Evolutionary conservation across 2,888 invertebrate genomes (phyloP), one percentile per base, ranked within the genome.

Genomic region (Eristalis arbustorum): DNA sequence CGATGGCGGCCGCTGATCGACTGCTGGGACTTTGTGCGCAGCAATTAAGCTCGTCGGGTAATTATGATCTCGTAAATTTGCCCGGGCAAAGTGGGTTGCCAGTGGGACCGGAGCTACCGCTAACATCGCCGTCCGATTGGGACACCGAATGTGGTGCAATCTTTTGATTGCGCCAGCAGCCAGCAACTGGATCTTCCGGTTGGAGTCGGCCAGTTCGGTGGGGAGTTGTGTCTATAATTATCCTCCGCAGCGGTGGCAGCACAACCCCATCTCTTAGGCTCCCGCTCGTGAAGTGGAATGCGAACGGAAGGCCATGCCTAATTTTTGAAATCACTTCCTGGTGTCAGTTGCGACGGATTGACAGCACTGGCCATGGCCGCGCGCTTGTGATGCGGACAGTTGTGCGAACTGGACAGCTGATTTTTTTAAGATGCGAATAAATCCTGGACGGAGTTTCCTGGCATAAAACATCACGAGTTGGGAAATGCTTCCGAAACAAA

Each of bases 21-120:
- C 72, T 72, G 79, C 61, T 73, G 31, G 63, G 37, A 78, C 77
- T 71, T 59, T 57, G 69, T 34, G 40, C 42, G 71, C 77, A 59
- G 64, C 71, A 78, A 78, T 78, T 71, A 79, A 73, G 56, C 72
- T 62, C 49, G 49, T n/a, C 67, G 61, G 73, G 72, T 72, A 73
- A 73, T 73, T 73, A 73, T 79, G 79, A 79, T 73, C 79, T 79
- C 73, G 79, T 79, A 73, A 79, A 73, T 73, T 72, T 67, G 49
- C 42, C 59, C 61, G 49, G 28, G 37, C 67, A 73, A 79, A 79
- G 34, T 79, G 67, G 79, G 59, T 63, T 63, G 63, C 49, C 34
- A n/a, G 42, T 28, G 42, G 11, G 14, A 23, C 57, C 23, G 23
- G 13, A 13, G 23, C 57, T 57, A 28, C 25, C 25, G 61, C 56